Base-by-base conservation (phyloP, 2,888 invertebrate genomes). In the Cataglyphis livida region DNA sequence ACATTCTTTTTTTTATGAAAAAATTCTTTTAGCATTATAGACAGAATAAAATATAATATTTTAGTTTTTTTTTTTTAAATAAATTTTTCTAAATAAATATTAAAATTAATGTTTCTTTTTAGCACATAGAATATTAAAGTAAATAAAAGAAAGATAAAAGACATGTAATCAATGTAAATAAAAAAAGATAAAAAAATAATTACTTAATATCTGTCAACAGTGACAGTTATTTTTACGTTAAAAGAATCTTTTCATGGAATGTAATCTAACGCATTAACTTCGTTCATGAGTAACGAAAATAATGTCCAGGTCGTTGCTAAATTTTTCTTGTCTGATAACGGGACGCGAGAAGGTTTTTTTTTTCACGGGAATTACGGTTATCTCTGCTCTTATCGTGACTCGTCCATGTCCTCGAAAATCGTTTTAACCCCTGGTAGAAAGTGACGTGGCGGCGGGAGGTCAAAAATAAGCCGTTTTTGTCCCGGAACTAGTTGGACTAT, bases 351-450 rank as follows among this genome's bases (percentile, higher is more conserved):
- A 3, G 21, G 21, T 21, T 6, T 70, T 61, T 79, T 79, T 48
- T 79, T 79, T 59, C 71, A 79, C 61, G 82, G 65, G 62, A 87
- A 89, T 89, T 83, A 85, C 89, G 83, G 75, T 83, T 85, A 87
- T 83, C 83, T 87, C 83, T 81, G 76, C 65, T 51, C 81, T 78
- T 87, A 89, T 89, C 88, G 66, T 61, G 48, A 32, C 21, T 7
- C 70, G 28, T 68, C 15, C 70, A n/a, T 44, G 71, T 78, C 18
- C 57, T 28, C 70, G 59, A 79, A 79, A 79, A 73, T 79, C 73
- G 73, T 73, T 71, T 73, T 18, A 59, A 79, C 78, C 15, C 21
- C 44, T 59, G 74, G 32, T 35, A 79, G 78, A 73, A 79, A 79
- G 59, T 73, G 78, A 79, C 78, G 44, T 12, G 71, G 74, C 78